Evolutionary conservation across 1,140 invertebrate genomes (phyloP).

Genomic region (Drosophila elegans): DNA sequence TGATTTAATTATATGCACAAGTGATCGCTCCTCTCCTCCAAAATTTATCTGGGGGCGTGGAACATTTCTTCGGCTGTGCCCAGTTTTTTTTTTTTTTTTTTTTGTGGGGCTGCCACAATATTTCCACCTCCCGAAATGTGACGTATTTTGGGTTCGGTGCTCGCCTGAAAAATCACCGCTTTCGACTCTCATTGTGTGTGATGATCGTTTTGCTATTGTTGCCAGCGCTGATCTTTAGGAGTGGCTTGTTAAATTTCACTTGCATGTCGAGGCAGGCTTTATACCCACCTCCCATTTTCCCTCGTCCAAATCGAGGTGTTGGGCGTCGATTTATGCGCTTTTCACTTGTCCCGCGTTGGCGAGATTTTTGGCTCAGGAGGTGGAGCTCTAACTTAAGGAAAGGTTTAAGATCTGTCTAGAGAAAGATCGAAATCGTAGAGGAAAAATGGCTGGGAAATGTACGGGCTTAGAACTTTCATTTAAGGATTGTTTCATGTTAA

Average conservation of each 20-base stretch:
- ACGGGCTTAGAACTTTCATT: conserved; percentile 6
- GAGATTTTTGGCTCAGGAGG: conserved; percentile 41
- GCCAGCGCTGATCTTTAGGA: conserved; percentile 60
- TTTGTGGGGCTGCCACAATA: conserved; percentile 63
- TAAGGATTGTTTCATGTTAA: neutral
- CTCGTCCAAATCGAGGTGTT: conserved; percentile 55
- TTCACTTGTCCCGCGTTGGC: conserved; percentile 68
- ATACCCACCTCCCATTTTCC: conserved; percentile 20
- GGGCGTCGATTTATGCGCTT: conserved; percentile 79
- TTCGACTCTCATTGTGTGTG: conserved; percentile 63
- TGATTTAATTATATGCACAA: conserved; percentile 81
- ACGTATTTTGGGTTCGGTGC: conserved; percentile 71
- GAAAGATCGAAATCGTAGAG: conserved; percentile 29
- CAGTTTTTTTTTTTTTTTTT: conserved; percentile 44
- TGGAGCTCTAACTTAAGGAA: conserved; percentile 26
- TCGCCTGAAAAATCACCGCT: conserved; percentile 71
- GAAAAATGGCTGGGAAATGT: conserved; percentile 40
- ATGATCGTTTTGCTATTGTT: conserved; percentile 61
- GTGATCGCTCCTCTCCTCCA: conserved; percentile 27
- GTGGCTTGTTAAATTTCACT: conserved; percentile 83
- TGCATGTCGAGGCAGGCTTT: conserved; percentile 68
- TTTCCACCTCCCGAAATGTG: conserved; percentile 76
- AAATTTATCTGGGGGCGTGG: conserved; percentile 54
- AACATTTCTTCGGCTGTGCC: conserved; percentile 60
- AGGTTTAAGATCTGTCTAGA: conserved; percentile 30